These are phyloP conservation scores for Entelurus aequoreus DNA, from an alignment of 2,113 vertebrate species.

Conservation along the genomic window DNA sequence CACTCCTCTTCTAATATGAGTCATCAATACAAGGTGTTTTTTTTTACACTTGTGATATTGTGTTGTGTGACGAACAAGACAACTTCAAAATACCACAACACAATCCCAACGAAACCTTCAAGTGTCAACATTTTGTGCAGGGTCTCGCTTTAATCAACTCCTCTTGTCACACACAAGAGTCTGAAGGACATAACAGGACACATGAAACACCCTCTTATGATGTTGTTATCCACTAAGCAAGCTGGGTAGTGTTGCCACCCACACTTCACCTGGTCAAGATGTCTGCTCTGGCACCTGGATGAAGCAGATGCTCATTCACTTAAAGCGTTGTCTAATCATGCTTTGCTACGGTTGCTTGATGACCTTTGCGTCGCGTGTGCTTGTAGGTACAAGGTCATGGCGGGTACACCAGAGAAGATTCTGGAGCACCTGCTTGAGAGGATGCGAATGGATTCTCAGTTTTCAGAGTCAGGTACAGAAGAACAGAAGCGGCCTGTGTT, in stretches of 20 bases:
- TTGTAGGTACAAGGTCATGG: conserved; percentile 93
- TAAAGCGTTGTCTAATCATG: conserved; percentile 28
- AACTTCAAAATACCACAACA: not conserved
- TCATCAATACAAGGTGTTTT: no score
- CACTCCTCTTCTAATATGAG: no score
- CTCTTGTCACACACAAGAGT: conserved; percentile 40
- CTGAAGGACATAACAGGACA: conserved; percentile 34
- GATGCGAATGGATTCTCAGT: conserved; percentile 85
- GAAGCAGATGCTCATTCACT: conserved; percentile 21
- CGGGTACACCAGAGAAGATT: conserved; percentile 97
- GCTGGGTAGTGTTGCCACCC: not conserved
- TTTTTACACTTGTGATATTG: no score
- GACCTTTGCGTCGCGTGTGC: conserved; percentile 41
- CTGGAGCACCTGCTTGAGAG: conserved; percentile 97
- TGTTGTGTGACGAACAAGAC: not conserved
- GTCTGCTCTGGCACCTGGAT: conserved; percentile 53
- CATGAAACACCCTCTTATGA: conserved; percentile 26
- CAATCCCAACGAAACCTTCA: conserved; percentile 29
- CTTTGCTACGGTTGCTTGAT: conserved; percentile 50
- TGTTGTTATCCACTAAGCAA: conserved; percentile 36
- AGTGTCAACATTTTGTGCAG: conserved; percentile 52
- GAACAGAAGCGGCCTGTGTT: not conserved
- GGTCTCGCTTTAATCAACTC: conserved; percentile 60
- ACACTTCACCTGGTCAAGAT: conserved; percentile 33
- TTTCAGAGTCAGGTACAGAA: conserved; percentile 79